phyloP scores from a whole-genome alignment of 1,140 invertebrate genomes.

The Sesamia nonagrioides region DNA sequence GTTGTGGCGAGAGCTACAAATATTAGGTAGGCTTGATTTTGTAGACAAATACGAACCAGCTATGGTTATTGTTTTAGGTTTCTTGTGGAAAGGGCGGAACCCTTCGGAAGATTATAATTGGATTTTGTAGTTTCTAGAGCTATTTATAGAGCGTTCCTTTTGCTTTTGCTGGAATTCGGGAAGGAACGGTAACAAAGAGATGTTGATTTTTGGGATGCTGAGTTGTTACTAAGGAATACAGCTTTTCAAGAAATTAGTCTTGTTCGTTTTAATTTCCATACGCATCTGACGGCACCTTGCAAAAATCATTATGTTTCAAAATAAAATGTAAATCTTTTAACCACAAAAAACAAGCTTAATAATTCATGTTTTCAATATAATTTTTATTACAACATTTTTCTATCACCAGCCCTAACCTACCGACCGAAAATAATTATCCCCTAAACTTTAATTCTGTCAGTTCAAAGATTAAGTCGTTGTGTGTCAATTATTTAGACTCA shows the following conservation, averaged over 20 bases:
- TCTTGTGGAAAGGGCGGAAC: neutral
- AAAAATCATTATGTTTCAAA: too few relatives aligned
- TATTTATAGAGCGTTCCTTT: neutral
- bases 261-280: too few relatives aligned
- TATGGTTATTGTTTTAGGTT: conserved; percentile 12
- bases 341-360: neutral
- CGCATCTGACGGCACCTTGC: too few relatives aligned
- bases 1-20: conserved; percentile 31
- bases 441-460: neutral
- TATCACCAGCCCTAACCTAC: neutral
- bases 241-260: too few relatives aligned
- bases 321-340: neutral
- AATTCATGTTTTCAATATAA: neutral
- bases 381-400: neutral
- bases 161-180: too few relatives aligned
- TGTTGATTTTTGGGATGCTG: too few relatives aligned
- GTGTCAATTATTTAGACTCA: conserved; percentile 20
- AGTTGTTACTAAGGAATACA: too few relatives aligned
- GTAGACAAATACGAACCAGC: neutral
- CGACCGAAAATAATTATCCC: conserved; percentile 14
- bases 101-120: neutral
- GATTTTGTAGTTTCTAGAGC: neutral
- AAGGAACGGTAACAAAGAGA: too few relatives aligned
- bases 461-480: neutral
- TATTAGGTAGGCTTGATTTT: conserved; percentile 10